These are phyloP conservation scores for Nephrocerus scutellatus DNA, from an alignment of 2,888 invertebrate species.

Conservation along the genomic window DNA sequence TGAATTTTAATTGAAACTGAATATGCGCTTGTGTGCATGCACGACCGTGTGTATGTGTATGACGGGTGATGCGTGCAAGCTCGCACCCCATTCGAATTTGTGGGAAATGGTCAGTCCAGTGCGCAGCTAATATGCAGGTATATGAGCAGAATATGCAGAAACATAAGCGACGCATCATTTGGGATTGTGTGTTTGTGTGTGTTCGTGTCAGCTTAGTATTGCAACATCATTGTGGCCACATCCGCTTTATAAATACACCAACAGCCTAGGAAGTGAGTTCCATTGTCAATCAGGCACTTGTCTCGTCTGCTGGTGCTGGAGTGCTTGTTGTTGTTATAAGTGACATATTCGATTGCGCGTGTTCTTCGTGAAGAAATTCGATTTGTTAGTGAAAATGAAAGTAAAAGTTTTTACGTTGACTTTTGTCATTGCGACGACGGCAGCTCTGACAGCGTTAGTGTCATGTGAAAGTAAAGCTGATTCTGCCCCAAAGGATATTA, in stretches of 20 bases:
- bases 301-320: constrained; percentile 20
- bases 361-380: constrained; percentile 1
- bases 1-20: too few species aligned
- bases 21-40: too few species aligned
- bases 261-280: constrained; percentile 41
- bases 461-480: not conserved
- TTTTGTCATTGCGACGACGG: constrained; percentile 11
- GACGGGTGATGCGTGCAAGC: too few species aligned
- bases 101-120: too few species aligned
- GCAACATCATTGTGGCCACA: constrained; percentile 26
- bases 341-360: constrained; percentile 27
- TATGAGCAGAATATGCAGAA: too few species aligned
- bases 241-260: constrained; percentile 47
- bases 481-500: not conserved
- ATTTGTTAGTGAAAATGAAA: constrained; percentile 19
- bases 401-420: constrained; percentile 24
- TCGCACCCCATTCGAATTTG: too few species aligned
- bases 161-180: too few species aligned
- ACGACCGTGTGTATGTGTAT: too few species aligned
- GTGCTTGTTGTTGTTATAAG: too few species aligned
- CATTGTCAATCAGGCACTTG: constrained; percentile 36
- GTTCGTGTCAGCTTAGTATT: too few species aligned
- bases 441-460: not conserved
- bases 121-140: too few species aligned
- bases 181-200: too few species aligned